Percentiles rank a stretch among this genome's conserved stretches.
Evolutionary conservation across 1,140 invertebrate species (phyloP).

Genomic region (Solenopsis fugax): DNA sequence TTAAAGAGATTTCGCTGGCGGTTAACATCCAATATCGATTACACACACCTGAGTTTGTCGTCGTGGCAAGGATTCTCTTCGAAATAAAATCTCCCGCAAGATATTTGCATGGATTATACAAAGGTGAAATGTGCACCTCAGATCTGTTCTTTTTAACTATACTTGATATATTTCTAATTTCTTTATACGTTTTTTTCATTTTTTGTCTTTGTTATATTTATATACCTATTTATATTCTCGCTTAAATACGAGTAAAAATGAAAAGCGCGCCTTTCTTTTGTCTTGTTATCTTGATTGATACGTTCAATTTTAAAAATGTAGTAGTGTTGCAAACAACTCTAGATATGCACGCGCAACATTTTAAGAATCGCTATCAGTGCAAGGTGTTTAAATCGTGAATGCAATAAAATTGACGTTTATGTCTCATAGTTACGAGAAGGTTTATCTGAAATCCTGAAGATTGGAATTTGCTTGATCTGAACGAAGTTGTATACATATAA

Average conservation of each 20-base stretch:
- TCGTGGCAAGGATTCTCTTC: neutral
- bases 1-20: neutral
- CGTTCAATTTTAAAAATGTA: neutral
- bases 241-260: neutral
- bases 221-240: neutral
- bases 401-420: slow-evolving; percentile 18
- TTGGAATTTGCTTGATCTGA: neutral
- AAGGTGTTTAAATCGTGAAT: slow-evolving; percentile 20
- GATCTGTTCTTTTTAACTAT: neutral
- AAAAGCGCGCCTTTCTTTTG: neutral
- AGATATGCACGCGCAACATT: neutral
- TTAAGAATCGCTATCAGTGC: neutral
- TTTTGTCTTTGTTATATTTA: neutral
- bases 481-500: neutral
- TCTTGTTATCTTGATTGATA: neutral
- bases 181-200: neutral
- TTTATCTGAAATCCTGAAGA: neutral
- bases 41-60: neutral
- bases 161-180: neutral
- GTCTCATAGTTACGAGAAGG: neutral
- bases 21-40: neutral
- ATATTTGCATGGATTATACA: neutral
- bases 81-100: neutral
- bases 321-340: neutral
- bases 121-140: neutral